These are phyloP conservation scores for Equus quagga DNA, from an alignment of 2,113 vertebrate genomes.

Conservation along the genomic window DNA sequence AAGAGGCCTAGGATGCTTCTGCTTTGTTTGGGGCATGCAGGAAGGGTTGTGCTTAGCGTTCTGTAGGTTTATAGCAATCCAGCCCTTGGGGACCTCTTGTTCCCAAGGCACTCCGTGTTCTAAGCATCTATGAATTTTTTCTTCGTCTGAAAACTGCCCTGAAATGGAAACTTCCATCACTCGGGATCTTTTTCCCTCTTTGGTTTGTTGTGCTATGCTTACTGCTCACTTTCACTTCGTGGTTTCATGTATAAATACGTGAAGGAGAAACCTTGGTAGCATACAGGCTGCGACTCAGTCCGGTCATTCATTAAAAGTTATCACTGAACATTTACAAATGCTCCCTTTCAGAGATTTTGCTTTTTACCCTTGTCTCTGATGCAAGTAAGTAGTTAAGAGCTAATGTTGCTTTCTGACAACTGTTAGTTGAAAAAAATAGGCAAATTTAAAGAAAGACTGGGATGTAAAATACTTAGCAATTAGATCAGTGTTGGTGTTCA, in stretches of 20 bases:
- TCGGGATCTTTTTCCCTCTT: not conserved
- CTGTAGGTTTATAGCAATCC: not conserved
- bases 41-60: not conserved
- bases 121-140: not conserved
- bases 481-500: not conserved
- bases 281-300: not conserved
- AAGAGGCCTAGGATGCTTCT: not conserved
- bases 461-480: not conserved
- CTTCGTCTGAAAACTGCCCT: not conserved
- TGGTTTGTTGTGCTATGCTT: not conserved
- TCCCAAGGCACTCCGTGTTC: not conserved
- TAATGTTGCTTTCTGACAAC: slow-evolving; percentile 4
- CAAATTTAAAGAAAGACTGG: slow-evolving; percentile 28
- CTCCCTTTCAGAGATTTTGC: not conserved
- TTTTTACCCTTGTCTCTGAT: not conserved
- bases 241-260: not conserved
- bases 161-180: not conserved
- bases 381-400: not conserved
- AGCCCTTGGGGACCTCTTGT: not conserved
- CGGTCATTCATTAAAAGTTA: not conserved
- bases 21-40: not conserved
- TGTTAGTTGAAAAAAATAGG: not conserved
- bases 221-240: not conserved
- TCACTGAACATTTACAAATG: not conserved
- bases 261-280: not conserved